Conservation (phyloP, 1,140 invertebrate species). For the Hypsibius dujardini region DNA sequence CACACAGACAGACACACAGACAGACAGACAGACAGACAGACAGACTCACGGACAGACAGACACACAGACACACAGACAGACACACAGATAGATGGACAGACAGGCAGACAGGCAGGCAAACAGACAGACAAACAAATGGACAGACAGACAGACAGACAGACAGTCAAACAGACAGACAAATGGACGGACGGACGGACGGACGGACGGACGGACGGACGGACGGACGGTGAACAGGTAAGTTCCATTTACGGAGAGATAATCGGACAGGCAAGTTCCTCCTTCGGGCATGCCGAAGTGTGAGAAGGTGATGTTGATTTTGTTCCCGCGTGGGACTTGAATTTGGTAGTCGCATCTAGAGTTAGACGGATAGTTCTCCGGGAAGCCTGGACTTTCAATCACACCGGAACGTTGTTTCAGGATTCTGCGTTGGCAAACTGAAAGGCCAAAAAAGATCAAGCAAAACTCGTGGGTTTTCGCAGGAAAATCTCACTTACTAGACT, state of each 20-base stretch:
- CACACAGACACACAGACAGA: too few species aligned
- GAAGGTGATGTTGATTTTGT: constrained; percentile 37
- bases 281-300: constrained; percentile 35
- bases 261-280: constrained; percentile 26
- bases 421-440: constrained; percentile 1
- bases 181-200: too few species aligned
- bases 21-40: too few species aligned
- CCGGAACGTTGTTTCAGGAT: constrained; percentile 33
- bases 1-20: too few species aligned
- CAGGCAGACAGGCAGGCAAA: too few species aligned
- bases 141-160: too few species aligned
- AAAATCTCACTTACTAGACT: constrained; percentile 34
- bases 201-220: too few species aligned
- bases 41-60: too few species aligned
- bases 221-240: constrained; percentile 16
- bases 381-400: constrained; percentile 47
- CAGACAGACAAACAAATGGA: too few species aligned
- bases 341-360: constrained; percentile 42
- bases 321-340: constrained; percentile 38
- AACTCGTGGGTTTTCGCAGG: constrained; percentile 22
- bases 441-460: neutral
- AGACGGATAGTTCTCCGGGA: constrained; percentile 37
- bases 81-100: too few species aligned
- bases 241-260: constrained; percentile 30
- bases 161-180: too few species aligned